Conservation (phyloP, 2,113 vertebrate genomes). For the Meles meles region DNA sequence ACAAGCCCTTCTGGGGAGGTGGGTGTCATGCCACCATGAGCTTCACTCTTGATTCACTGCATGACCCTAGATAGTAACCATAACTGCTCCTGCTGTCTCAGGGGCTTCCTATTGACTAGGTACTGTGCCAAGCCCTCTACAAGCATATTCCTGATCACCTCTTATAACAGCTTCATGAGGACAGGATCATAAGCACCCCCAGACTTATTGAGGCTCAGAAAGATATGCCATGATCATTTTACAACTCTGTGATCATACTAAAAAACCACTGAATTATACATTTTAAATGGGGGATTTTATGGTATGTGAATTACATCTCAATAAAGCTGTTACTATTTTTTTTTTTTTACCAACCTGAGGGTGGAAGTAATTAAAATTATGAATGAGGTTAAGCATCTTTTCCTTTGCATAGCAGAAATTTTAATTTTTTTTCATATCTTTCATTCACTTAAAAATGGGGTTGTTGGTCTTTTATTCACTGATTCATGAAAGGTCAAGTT, state of each 20-base stretch:
- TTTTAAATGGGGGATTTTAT: neutral
- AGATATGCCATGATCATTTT: neutral
- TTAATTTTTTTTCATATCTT: neutral
- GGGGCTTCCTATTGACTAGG: neutral
- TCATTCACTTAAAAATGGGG: neutral
- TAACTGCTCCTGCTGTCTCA: neutral
- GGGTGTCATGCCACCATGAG: neutral
- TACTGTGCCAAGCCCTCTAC: neutral
- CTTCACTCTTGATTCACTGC: neutral
- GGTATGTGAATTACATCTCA: neutral
- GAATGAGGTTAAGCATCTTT: neutral
- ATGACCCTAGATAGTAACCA: neutral
- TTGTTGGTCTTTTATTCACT: neutral
- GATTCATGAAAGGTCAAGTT: neutral
- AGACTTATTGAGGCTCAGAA: neutral
- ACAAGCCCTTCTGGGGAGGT: neutral
- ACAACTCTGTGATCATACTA: neutral
- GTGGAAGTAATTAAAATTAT: constrained; percentile 1
- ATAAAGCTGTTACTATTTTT: neutral
- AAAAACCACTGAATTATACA: neutral
- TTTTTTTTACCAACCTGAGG: neutral
- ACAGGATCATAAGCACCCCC: neutral
- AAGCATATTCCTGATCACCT: neutral
- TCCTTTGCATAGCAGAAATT: neutral
- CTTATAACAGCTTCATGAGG: neutral